Base-by-base conservation (phyloP, 2,113 vertebrate genomes). In the Leptobrachium ailaonicum region DNA sequence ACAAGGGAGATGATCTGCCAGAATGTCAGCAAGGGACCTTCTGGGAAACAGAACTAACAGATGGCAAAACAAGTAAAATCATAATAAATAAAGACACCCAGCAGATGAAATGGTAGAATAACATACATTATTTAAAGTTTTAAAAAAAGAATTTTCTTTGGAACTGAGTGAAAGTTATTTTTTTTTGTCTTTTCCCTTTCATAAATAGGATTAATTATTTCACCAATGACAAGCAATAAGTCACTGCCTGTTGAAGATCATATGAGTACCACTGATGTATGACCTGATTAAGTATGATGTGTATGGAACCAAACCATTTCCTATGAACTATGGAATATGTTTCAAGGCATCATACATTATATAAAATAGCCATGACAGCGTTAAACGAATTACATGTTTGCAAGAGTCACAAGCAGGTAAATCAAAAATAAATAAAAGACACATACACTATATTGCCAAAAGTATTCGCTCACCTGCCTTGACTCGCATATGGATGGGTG, bases 31-130 rank as follows among this genome's bases (percentile, higher is more conserved):
- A 79, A 72, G 69, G 32, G 5, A 79, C 69, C 45, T 66, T 13
- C 63, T 12, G 41, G 40, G 66, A 71, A 66, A 13, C 58, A 75
- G 13, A 40, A 73, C 58, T 53, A 72, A 66, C 77, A 79, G 77
- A 79, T 71, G 70, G 69, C 70, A 79, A 79, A 79, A 79, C 77
- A 79, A 72, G 69, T 42, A 71, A 64, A 72, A 79, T 66, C 60
- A 79, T 66, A 79, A 79, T 54, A 79, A 79, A 79, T 72, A 79
- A 64, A 79, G 77, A 66, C 45, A 73, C 58, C 77, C 77, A 79
- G 20, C 60, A 43, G 77, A 72, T 79, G 45, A 72, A 71, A 72
- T 60, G 69, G 62, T 79, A 79, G 44, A 66, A 43, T 73, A 75
- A 75, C 60, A 72, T 66, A 72, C 71, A 72, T 72, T 73, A 66